A percentile compares a stretch with the other conserved stretches of the same genome.
phyloP scores from a whole-genome alignment of 2,113 vertebrate species.

The Columba livia region DNA sequence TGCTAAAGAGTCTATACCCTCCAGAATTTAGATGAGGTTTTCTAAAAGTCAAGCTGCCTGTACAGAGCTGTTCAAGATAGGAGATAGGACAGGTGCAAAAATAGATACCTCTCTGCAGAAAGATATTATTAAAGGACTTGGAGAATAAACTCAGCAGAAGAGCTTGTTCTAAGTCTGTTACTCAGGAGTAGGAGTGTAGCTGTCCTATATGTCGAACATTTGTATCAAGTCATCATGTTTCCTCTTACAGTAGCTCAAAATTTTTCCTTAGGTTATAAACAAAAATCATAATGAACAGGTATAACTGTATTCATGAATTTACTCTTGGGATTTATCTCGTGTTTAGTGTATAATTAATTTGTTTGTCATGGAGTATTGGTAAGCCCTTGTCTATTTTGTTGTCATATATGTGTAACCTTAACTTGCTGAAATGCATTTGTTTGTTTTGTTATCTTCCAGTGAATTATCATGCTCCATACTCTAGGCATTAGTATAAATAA shows the following conservation, averaged over 20 bases:
- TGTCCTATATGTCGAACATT: not conserved
- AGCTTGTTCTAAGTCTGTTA: not conserved
- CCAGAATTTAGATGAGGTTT: not conserved
- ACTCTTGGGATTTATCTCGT: not conserved
- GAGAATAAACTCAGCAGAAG: not conserved
- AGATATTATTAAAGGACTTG: not conserved
- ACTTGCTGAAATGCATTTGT: not conserved
- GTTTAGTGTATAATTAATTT: not conserved
- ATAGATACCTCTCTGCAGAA: not conserved
- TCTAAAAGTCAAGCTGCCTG: not conserved
- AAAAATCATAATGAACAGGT: not conserved
- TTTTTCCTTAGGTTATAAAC: not conserved
- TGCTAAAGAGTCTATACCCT: not conserved
- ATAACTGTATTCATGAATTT: not conserved
- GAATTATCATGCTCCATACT: not conserved
- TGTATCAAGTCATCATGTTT: not conserved
- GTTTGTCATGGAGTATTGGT: not conserved
- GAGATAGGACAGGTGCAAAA: not conserved
- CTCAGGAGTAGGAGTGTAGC: not conserved
- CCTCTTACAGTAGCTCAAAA: not conserved
- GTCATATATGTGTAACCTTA: not conserved
- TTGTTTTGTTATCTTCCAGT: not conserved
- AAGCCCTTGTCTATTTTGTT: not conserved
- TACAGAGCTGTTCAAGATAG: not conserved
- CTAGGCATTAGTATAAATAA: not conserved